Base-by-base conservation (phyloP, 2,888 invertebrate genomes). In the Chaetoderma sp. region DNA sequence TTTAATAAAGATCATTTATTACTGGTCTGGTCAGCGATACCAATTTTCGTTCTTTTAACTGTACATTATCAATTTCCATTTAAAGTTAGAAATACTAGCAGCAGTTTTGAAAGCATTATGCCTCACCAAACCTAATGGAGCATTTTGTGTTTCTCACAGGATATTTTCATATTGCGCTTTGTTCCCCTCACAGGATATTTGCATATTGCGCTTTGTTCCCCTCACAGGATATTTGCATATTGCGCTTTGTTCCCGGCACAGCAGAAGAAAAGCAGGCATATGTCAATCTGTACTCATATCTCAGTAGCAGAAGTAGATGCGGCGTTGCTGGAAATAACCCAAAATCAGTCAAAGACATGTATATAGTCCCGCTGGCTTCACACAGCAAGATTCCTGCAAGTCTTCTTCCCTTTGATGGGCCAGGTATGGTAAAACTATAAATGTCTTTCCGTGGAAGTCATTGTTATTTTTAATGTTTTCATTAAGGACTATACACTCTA, bases 271-370 rank as follows among this genome's bases (percentile, higher is more conserved):
- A 93, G 82, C 91, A 92, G 85, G 93, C 93, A 33, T 95, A 95
- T 79, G 90, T 93, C 71, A 92, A 93, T 25, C 88, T 97, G 60
- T 97, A 95, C 85, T 93, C 93, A 74, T 97, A 97, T 87, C 89
- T 98, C 60, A 93, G 93, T 82, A 93, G 92, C 82, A 90, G 95
- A 8, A 93, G 81, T 57, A 77, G 88, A 25, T 87, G 88, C 72
- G 89, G 96, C 0, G 96, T 97, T 4, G 92, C 96, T 39, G 94
- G 93, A 69, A 92, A 92, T 61, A 67, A 71, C 10, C 75, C 77
- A 27, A 92, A 92, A 71, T 91, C 91, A 65, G 92, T 97, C 58
- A 96, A 97, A 86, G 97, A 97, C 86, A 94, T 97, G 85, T 97
- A 97, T 86, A 92, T 97, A 69, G 90, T 95, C 78, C 96, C 97